Percentiles rank a stretch among this genome's conserved stretches.
phyloP scores from a whole-genome alignment of 2,888 invertebrate species.

The Chydorus sphaericus region DNA sequence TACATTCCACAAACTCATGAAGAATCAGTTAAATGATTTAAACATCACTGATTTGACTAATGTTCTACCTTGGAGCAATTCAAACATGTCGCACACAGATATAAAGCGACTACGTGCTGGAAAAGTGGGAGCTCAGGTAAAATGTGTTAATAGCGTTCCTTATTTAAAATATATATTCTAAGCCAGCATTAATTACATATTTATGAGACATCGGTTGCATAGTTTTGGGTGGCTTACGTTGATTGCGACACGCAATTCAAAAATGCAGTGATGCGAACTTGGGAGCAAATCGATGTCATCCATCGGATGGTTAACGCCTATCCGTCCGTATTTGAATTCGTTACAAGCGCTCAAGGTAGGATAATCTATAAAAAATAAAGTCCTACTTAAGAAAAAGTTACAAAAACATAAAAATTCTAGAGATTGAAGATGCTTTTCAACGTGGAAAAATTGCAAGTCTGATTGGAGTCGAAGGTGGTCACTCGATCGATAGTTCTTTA shows the following conservation, averaged over 20 bases:
- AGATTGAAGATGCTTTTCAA: slow-evolving; percentile 33
- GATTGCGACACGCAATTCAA: slow-evolving; percentile 67
- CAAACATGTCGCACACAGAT: slow-evolving; percentile 29
- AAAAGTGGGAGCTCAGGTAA: slow-evolving; percentile 29
- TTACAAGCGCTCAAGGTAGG: slow-evolving; percentile 51
- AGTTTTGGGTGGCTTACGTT: slow-evolving; percentile 81
- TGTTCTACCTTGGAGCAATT: slow-evolving; percentile 22
- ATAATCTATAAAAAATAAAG: no score
- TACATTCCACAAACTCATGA: slow-evolving; percentile 22
- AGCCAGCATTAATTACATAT: neutral
- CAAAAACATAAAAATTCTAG: slow-evolving; percentile 24
- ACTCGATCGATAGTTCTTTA: slow-evolving; percentile 75
- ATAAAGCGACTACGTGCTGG: slow-evolving; percentile 29
- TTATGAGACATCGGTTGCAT: neutral
- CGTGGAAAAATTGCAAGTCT: slow-evolving; percentile 40
- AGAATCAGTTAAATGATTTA: slow-evolving; percentile 23
- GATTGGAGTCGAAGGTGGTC: slow-evolving; percentile 79
- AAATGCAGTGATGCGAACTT: slow-evolving; percentile 66
- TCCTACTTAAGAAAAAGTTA: neutral
- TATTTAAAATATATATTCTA: slow-evolving; percentile 6
- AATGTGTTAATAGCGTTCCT: neutral
- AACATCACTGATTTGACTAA: slow-evolving; percentile 22
- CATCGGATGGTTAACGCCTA: slow-evolving; percentile 64
- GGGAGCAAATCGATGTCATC: slow-evolving; percentile 75
- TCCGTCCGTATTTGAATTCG: slow-evolving; percentile 57